phyloP scores from a whole-genome alignment of 2,113 vertebrate species.

The Tenebrosternarchus preto region DNA sequence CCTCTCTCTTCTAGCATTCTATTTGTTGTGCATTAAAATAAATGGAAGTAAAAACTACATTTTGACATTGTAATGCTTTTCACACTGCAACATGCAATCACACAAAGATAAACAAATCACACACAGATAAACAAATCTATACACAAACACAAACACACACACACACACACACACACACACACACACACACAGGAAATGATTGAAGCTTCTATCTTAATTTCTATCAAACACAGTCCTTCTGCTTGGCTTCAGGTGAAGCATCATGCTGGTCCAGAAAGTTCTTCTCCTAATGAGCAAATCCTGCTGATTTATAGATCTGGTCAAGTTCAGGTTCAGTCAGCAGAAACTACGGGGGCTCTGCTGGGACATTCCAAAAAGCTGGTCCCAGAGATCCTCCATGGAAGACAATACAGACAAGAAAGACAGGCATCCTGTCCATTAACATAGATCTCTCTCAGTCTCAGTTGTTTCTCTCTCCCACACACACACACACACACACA shows the following conservation, averaged over 20 bases:
- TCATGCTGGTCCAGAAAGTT: neutral
- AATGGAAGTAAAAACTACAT: too few species aligned
- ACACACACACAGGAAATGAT: neutral
- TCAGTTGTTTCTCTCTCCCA: neutral
- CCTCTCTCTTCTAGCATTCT: constrained; percentile 2
- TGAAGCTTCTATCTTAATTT: neutral
- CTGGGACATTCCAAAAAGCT: neutral
- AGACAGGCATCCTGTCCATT: constrained; percentile 25
- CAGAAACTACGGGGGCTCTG: constrained; percentile 8
- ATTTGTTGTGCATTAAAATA: neutral
- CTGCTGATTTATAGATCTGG: constrained; percentile 9
- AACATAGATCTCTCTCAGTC: constrained; percentile 1
- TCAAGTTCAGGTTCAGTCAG: constrained; percentile 7
- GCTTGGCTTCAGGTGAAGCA: too few species aligned
- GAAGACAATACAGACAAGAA: constrained; percentile 19
- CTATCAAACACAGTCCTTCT: too few species aligned
- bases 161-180: too few species aligned
- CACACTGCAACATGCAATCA: too few species aligned
- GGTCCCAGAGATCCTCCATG: constrained; percentile 13
- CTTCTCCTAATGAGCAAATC: constrained; percentile 15
- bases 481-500: constrained; percentile 2
- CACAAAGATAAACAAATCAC: neutral
- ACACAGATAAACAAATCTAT: neutral
- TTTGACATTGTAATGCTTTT: too few species aligned
- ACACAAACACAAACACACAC: neutral